A percentile compares a stretch with the other conserved stretches of the same genome.
These are phyloP conservation scores for Salmo trutta DNA, from an alignment of 2,797 vertebrate genomes.

Conservation along the genomic window DNA sequence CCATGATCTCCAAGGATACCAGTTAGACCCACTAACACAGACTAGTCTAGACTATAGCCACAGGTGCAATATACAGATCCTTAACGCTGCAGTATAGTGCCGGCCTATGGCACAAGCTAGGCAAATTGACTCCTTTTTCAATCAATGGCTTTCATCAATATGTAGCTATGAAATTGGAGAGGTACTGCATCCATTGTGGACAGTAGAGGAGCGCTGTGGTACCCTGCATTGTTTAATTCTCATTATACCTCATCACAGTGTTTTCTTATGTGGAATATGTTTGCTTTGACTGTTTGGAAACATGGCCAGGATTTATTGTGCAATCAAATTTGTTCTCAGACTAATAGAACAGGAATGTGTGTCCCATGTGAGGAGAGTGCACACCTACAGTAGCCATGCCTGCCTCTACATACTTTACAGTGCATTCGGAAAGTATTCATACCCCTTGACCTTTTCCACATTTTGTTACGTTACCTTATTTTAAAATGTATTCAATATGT, in stretches of 20 bases:
- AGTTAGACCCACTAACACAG: neutral
- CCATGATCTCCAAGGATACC: neutral
- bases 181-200: neutral
- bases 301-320: neutral
- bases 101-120: neutral
- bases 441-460: no score
- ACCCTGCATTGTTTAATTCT: neutral
- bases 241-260: neutral
- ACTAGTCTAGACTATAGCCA: neutral
- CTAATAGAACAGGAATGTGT: neutral
- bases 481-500: no score
- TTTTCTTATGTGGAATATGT: neutral
- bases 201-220: neutral
- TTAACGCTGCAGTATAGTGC: neutral
- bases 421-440: no score
- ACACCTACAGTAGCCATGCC: neutral
- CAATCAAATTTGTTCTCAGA: neutral
- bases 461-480: no score
- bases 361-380: neutral
- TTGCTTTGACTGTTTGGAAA: neutral
- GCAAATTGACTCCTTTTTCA: neutral
- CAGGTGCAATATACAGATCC: neutral
- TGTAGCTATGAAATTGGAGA: neutral
- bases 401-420: neutral
- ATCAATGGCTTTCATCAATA: conserved; percentile 15